phyloP scores from a whole-genome alignment of 2,888 invertebrate species.

The Diloba caeruleocephala region DNA sequence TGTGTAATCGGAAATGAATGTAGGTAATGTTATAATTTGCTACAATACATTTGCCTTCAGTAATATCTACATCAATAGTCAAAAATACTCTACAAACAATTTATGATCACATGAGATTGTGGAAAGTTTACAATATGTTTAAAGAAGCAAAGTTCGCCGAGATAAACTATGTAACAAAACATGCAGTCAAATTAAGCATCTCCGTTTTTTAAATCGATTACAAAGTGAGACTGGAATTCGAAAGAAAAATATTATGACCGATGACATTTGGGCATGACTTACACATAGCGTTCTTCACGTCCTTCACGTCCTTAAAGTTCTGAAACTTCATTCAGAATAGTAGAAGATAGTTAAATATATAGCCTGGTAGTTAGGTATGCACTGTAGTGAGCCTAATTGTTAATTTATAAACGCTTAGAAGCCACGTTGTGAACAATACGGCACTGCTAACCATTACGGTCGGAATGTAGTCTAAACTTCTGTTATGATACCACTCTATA shows the following conservation, averaged over 20 bases:
- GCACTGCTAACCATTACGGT: conserved; percentile 68
- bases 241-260: conserved; percentile 26
- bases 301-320: not conserved
- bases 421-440: conserved; percentile 70
- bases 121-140: too few species aligned
- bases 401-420: conserved; percentile 68
- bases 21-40: too few species aligned
- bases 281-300: conserved; percentile 13
- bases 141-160: too few species aligned
- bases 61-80: too few species aligned
- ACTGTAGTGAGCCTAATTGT: conserved; percentile 55
- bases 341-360: conserved; percentile 1
- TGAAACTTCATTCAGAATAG: conserved; percentile 23
- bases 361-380: not conserved
- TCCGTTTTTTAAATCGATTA: too few species aligned
- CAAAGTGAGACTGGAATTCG: conserved; percentile 11
- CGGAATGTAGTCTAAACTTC: conserved; percentile 83
- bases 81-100: too few species aligned
- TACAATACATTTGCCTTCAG: too few species aligned
- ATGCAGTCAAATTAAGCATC: too few species aligned
- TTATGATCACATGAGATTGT: too few species aligned
- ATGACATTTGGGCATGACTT: conserved; percentile 16
- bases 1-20: too few species aligned
- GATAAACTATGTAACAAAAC: too few species aligned
- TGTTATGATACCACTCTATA: conserved; percentile 58